phyloP scores from a whole-genome alignment of 2,113 vertebrate genomes.

The Planiliza haematocheilus region DNA sequence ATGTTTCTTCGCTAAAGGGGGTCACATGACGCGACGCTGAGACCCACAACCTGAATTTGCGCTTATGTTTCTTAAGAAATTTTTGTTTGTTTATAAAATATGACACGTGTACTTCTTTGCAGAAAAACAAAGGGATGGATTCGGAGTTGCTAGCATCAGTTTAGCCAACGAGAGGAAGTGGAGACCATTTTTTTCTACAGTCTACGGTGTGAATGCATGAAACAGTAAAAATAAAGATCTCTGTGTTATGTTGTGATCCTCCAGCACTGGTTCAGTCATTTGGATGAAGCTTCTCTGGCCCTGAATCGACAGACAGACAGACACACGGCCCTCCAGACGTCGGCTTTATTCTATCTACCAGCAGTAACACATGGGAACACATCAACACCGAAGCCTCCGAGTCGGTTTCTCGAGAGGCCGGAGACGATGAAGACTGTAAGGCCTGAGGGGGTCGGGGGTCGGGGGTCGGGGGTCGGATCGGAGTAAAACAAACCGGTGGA shows the following conservation, averaged over 20 bases:
- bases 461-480: too few relatives aligned
- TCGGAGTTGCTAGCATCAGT: too few relatives aligned
- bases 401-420: too few relatives aligned
- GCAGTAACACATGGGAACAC: conserved; percentile 68
- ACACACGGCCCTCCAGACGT: conserved; percentile 65
- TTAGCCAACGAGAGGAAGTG: too few relatives aligned
- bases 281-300: conserved; percentile 33
- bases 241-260: conserved; percentile 17
- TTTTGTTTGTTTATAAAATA: too few relatives aligned
- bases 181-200: too few relatives aligned
- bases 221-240: conserved; percentile 22
- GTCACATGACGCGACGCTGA: too few relatives aligned
- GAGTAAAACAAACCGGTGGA: conserved; percentile 51
- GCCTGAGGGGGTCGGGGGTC: conserved; percentile 65
- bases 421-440: conserved; percentile 56
- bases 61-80: too few relatives aligned
- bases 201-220: neutral
- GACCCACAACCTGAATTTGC: too few relatives aligned
- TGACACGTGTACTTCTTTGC: too few relatives aligned
- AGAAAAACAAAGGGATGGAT: too few relatives aligned
- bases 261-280: conserved; percentile 32
- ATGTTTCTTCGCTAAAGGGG: too few relatives aligned
- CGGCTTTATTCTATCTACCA: conserved; percentile 78
- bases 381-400: neutral
- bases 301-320: conserved; percentile 62